phyloP scores from a whole-genome alignment of 2,113 vertebrate genomes.

The Lycaon pictus region DNA sequence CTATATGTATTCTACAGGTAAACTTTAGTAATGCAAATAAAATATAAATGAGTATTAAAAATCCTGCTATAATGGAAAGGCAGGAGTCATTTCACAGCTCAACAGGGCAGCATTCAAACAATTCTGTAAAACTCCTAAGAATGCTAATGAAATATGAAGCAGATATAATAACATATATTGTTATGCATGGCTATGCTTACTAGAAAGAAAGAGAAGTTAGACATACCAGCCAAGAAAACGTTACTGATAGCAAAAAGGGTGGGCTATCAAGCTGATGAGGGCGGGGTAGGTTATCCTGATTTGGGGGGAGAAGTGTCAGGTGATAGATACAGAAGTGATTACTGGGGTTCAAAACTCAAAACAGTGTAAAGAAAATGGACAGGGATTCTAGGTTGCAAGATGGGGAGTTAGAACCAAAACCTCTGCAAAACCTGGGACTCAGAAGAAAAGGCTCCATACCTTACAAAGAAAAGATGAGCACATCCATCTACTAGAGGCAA shows the following conservation, averaged over 20 bases:
- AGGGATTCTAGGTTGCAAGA: fast-evolving
- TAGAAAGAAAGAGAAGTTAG: not conserved
- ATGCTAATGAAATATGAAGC: not conserved
- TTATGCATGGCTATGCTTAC: not conserved
- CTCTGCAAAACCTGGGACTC: not conserved
- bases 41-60: not conserved
- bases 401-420: not conserved
- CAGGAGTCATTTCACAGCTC: not conserved
- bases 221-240: not conserved
- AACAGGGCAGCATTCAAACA: not conserved
- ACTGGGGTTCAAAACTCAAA: not conserved
- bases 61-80: not conserved
- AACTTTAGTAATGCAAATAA: not conserved
- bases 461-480: not conserved
- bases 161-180: not conserved
- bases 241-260: not conserved
- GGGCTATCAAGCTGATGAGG: not conserved
- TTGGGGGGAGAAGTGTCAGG: too few species aligned
- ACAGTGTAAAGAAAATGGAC: not conserved
- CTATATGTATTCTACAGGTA: not conserved
- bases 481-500: not conserved
- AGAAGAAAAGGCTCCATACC: not conserved
- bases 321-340: fast-evolving
- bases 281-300: fast-evolving
- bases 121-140: not conserved